Conservation (phyloP, 1,140 invertebrate genomes). For the Trachymyrmex septentrionalis region DNA sequence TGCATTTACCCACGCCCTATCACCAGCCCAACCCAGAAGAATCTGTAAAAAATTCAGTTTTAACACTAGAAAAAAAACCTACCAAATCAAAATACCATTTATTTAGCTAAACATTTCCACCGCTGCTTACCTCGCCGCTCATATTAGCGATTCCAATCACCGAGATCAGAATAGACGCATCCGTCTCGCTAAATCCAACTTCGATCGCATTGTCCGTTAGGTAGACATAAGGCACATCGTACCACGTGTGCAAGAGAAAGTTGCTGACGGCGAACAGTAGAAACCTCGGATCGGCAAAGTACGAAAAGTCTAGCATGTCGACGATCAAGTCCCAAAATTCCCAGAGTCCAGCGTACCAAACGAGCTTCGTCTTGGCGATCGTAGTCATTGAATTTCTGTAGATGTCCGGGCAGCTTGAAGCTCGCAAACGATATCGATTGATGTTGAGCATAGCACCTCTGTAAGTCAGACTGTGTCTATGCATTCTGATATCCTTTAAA, state of each 20-base stretch:
- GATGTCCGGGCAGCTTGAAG: slow-evolving; percentile 95
- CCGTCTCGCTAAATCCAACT: slow-evolving; percentile 91
- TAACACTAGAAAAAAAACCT: background rate
- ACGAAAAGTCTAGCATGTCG: slow-evolving; percentile 93
- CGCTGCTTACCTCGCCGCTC: slow-evolving; percentile 91
- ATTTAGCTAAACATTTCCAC: background rate
- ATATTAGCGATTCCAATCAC: slow-evolving; percentile 95
- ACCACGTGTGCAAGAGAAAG: slow-evolving; percentile 95
- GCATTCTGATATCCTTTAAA: slow-evolving; percentile 90
- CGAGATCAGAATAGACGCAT: slow-evolving; percentile 93
- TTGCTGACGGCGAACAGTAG: slow-evolving; percentile 94
- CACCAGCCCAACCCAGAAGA: slow-evolving; percentile 94
- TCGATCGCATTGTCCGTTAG: slow-evolving; percentile 92
- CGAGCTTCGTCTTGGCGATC: slow-evolving; percentile 92
- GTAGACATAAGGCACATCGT: slow-evolving; percentile 96
- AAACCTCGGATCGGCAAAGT: slow-evolving; percentile 92
- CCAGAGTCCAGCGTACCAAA: slow-evolving; percentile 91
- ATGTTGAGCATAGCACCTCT: slow-evolving; percentile 95
- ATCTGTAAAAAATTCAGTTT: slow-evolving; percentile 88
- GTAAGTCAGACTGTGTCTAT: slow-evolving; percentile 93
- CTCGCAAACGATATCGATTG: slow-evolving; percentile 92
- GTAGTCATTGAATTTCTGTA: slow-evolving; percentile 95
- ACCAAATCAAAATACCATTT: background rate
- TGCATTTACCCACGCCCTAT: slow-evolving; percentile 91
- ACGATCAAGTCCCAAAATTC: slow-evolving; percentile 92